Percentiles rank a stretch among this genome's conserved stretches.
Conservation (phyloP, 2,888 invertebrate genomes). For the Unio delphinus region DNA sequence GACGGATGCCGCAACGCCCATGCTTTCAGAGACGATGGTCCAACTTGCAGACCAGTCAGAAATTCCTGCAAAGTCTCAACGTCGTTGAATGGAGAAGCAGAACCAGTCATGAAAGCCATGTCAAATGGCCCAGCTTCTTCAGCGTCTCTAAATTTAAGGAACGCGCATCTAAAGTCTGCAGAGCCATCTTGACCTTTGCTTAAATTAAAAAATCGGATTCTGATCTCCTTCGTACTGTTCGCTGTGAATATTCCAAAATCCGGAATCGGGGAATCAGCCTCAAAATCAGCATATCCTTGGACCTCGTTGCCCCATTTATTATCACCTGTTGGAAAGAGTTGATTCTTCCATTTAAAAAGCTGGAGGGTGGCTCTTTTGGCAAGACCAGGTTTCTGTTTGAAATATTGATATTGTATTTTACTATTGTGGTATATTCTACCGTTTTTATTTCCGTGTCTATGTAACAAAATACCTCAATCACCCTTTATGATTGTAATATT, state of each 20-base stretch:
- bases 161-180: slow-evolving; percentile 28
- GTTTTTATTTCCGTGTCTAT: too few relatives aligned
- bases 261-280: slow-evolving; percentile 16
- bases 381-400: too few relatives aligned
- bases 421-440: too few relatives aligned
- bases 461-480: too few relatives aligned
- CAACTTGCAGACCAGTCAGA: slow-evolving; percentile 22
- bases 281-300: slow-evolving; percentile 22
- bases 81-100: slow-evolving; percentile 18
- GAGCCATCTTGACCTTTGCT: slow-evolving; percentile 26
- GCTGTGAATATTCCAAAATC: slow-evolving; percentile 10
- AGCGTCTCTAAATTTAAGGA: slow-evolving; percentile 23
- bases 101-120: slow-evolving; percentile 25
- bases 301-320: slow-evolving; percentile 35
- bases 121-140: slow-evolving; percentile 29
- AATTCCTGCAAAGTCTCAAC: slow-evolving; percentile 19
- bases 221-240: slow-evolving; percentile 17
- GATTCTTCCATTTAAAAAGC: slow-evolving; percentile 34
- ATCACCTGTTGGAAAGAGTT: slow-evolving; percentile 24
- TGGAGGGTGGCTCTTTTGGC: slow-evolving; percentile 24
- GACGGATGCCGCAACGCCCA: slow-evolving; percentile 23
- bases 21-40: slow-evolving; percentile 20
- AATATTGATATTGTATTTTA: too few relatives aligned
- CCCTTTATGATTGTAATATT: too few relatives aligned
- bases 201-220: slow-evolving; percentile 28